These are phyloP conservation scores for Phortica magna DNA, from an alignment of 2,888 invertebrate genomes.

Conservation along the genomic window DNA sequence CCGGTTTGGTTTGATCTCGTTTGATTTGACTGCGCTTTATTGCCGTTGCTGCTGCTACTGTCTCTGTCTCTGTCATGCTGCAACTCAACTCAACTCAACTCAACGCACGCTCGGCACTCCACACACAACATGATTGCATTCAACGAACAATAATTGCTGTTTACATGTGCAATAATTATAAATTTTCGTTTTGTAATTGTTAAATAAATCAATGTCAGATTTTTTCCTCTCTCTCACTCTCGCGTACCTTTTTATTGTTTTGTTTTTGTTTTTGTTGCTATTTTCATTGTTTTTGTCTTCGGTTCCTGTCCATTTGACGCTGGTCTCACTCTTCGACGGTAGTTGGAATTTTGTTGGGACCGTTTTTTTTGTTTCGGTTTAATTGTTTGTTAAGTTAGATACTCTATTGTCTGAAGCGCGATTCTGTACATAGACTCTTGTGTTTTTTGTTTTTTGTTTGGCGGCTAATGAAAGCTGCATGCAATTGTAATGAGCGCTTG, in stretches of 20 bases:
- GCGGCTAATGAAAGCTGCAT: conserved; percentile 12
- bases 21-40: conserved; percentile 19
- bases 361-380: conserved; percentile 68
- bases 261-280: conserved; percentile 35
- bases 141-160: conserved; percentile 48
- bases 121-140: conserved; percentile 32
- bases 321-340: conserved; percentile 38
- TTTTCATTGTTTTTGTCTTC: conserved; percentile 57
- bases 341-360: background rate
- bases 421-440: background rate
- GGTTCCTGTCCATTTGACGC: conserved; percentile 15
- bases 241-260: conserved; percentile 3
- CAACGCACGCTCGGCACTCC: background rate
- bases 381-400: conserved; percentile 65
- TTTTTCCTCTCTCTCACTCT: conserved; percentile 36
- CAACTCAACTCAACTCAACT: conserved; percentile 18
- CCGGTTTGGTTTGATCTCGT: background rate
- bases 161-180: conserved; percentile 72
- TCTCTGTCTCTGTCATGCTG: background rate
- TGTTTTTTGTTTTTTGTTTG: background rate
- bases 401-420: conserved; percentile 21
- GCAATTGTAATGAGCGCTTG: background rate
- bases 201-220: conserved; percentile 69
- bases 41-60: background rate
- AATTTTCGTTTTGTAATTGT: conserved; percentile 70